Percentiles rank a stretch among this genome's conserved stretches.
These are phyloP conservation scores for Euphysa ruthae DNA, from an alignment of 30 jellyfish, hydroid and myxozoan species.

Conservation along the genomic window DNA sequence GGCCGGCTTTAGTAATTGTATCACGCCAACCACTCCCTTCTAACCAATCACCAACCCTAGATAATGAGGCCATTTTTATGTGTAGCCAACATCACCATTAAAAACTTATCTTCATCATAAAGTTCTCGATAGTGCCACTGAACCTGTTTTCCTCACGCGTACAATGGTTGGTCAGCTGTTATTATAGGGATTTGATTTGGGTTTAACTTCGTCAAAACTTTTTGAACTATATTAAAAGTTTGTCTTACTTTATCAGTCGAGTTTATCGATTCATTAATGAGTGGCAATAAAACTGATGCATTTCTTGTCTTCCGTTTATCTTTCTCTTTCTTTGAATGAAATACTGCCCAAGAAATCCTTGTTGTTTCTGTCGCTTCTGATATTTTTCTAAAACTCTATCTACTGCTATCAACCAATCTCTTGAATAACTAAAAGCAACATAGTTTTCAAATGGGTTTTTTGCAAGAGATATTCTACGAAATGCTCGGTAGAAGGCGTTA, in stretches of 20 bases:
- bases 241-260: neutral
- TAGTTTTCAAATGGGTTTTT: neutral
- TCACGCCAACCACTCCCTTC: no score
- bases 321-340: no score
- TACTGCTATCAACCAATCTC: neutral
- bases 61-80: neutral
- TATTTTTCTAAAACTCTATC: neutral
- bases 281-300: neutral
- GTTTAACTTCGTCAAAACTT: no score
- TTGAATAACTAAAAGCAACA: neutral
- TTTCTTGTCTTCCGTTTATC: no score
- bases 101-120: conserved; percentile 16
- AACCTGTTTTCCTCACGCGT: conserved; percentile 15
- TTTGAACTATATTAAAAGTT: no score
- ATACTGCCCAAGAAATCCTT: no score
- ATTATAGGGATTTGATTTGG: neutral
- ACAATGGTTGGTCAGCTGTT: conserved; percentile 9
- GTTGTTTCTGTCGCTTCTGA: neutral
- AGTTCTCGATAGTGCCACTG: conserved; percentile 18
- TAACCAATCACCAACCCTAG: no score
- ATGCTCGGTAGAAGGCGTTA: neutral
- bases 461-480: neutral
- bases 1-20: no score
- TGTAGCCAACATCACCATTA: neutral
- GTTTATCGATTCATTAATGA: neutral